Evolutionary conservation across 2,113 vertebrate species (phyloP).

Genomic region (Perca fluviatilis): DNA sequence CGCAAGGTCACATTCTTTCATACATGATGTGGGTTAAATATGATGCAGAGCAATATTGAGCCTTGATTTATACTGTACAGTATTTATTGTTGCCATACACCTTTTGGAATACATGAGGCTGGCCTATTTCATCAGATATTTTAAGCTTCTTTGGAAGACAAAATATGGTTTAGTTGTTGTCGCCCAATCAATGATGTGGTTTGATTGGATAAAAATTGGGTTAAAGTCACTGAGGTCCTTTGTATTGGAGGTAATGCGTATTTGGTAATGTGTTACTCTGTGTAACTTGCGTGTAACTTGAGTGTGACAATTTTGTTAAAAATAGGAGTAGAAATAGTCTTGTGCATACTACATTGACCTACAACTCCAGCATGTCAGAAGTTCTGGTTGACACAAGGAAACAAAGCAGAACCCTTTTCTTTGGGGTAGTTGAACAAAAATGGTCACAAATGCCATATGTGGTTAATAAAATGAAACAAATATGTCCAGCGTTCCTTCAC

Average conservation of each 20-base stretch:
- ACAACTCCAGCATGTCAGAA: no score
- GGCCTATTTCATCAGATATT: neutral
- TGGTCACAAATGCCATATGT: neutral
- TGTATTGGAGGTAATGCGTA: neutral
- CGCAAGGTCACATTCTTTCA: slow-evolving; percentile 55
- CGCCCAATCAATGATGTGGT: neutral
- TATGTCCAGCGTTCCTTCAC: neutral
- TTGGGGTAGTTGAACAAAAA: neutral
- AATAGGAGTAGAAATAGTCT: neutral
- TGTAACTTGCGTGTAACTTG: no score
- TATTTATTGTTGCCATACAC: neutral
- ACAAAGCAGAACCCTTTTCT: neutral
- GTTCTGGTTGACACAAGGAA: no score
- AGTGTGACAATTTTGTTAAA: no score
- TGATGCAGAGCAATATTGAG: neutral
- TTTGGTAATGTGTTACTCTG: no score
- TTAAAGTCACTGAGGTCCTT: neutral
- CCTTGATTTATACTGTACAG: neutral
- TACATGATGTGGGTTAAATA: neutral
- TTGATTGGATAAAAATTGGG: neutral
- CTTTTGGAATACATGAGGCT: neutral
- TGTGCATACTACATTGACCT: neutral
- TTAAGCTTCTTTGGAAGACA: neutral
- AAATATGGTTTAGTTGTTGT: neutral
- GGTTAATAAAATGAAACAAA: neutral